phyloP scores from a whole-genome alignment of 2,888 invertebrate genomes.

The Rotaria sp. region DNA sequence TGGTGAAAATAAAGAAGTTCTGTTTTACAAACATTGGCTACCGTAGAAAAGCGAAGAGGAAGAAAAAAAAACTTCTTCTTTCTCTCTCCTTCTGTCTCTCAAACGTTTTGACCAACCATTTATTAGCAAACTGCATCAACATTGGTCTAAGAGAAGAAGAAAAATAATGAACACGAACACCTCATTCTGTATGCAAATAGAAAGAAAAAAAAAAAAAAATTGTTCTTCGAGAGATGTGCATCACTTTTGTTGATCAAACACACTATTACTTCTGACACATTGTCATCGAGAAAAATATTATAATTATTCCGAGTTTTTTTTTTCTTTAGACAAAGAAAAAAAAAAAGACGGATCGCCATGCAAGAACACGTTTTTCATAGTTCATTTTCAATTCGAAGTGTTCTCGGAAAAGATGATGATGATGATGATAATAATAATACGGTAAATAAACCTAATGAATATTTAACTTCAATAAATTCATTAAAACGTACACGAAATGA shows the following conservation, averaged over 20 bases:
- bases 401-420: slow-evolving; percentile 13
- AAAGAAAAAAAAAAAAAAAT: not conserved
- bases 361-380: not conserved
- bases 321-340: not conserved
- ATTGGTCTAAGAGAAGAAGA: slow-evolving; percentile 3
- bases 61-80: not conserved
- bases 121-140: not conserved
- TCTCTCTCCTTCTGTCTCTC: not conserved
- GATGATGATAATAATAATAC: too few species aligned
- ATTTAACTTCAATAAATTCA: not conserved
- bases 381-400: slow-evolving; percentile 23
- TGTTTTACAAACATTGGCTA: slow-evolving; percentile 22
- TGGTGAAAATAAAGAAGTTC: slow-evolving; percentile 1
- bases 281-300: not conserved
- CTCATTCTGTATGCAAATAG: slow-evolving; percentile 19
- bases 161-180: slow-evolving; percentile 24
- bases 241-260: slow-evolving; percentile 9
- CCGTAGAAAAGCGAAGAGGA: not conserved
- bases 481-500: not conserved
- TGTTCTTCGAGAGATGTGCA: not conserved
- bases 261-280: not conserved
- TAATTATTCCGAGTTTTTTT: not conserved
- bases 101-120: not conserved
- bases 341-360: not conserved
- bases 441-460: too few species aligned